Percentiles rank a stretch among this genome's conserved stretches.
Conservation (phyloP, 2,888 invertebrate species). For the Heliconius charithonia region DNA sequence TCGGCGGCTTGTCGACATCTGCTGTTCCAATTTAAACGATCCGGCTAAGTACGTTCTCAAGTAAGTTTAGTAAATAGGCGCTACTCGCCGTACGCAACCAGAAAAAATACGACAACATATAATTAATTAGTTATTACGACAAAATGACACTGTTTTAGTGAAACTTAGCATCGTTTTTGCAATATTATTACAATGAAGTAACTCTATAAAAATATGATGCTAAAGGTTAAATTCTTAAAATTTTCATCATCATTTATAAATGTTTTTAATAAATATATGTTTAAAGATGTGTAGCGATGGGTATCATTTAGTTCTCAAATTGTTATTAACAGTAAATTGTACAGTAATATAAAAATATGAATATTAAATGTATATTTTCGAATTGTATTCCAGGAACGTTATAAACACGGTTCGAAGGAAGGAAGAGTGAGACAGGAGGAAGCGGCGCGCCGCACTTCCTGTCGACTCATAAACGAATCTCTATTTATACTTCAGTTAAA, state of each 20-base stretch:
- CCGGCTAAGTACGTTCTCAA: conserved; percentile 45
- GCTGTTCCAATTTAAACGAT: conserved; percentile 72
- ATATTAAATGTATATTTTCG: conserved; percentile 41
- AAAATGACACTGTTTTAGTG: neutral
- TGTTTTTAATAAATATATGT: neutral
- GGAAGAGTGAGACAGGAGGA: conserved; percentile 60
- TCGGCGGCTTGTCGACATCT: conserved; percentile 76
- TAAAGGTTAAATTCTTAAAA: neutral
- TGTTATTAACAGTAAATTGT: conserved; percentile 25
- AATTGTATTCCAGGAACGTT: conserved; percentile 38
- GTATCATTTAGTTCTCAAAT: neutral
- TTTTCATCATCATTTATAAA: neutral
- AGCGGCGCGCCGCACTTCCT: conserved; percentile 48
- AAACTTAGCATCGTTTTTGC: neutral
- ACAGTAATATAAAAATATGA: conserved; percentile 15
- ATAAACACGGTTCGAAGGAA: conserved; percentile 57
- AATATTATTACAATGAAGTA: conserved; percentile 1
- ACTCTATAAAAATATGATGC: neutral
- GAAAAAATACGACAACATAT: neutral
- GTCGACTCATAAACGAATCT: conserved; percentile 44
- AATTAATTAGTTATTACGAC: no score
- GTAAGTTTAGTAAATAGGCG: conserved; percentile 43
- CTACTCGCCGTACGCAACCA: conserved; percentile 16
- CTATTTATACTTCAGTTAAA: conserved; percentile 48
- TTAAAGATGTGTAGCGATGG: neutral